A percentile compares a stretch with the other conserved stretches of the same genome.
phyloP scores from a whole-genome alignment of 2,113 vertebrate species.

The Microcebus lehilahytsara region DNA sequence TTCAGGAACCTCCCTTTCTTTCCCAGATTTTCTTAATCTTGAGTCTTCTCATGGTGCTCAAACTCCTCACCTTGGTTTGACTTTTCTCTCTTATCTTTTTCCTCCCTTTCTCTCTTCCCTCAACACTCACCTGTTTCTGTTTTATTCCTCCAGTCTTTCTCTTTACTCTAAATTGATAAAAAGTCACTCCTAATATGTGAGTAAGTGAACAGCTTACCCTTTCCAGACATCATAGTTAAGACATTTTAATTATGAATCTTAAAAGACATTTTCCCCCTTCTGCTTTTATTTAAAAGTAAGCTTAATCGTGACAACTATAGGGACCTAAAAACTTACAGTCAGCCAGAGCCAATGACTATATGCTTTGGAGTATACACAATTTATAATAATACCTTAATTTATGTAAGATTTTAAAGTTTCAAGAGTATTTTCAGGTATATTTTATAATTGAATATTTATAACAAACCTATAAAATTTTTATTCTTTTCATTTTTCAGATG shows the following conservation, averaged over 20 bases:
- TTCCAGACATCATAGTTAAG: neutral
- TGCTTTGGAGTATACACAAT: neutral
- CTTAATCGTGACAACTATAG: neutral
- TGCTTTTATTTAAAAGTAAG: slow-evolving; percentile 11
- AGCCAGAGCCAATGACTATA: neutral
- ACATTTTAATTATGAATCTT: neutral
- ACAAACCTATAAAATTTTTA: neutral
- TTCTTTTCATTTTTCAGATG: neutral
- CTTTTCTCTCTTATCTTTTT: neutral
- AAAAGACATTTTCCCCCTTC: neutral
- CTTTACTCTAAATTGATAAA: neutral
- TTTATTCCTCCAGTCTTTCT: neutral
- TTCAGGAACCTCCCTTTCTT: neutral
- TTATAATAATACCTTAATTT: neutral
- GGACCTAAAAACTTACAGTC: neutral
- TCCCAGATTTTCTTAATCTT: neutral
- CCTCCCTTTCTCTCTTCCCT: neutral
- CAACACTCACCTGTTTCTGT: neutral
- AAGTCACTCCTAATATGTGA: neutral
- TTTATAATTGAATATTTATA: neutral
- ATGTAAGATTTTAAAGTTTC: neutral
- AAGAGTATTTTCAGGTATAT: neutral
- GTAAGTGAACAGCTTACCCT: neutral
- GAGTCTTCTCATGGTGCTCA: neutral
- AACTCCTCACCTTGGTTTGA: neutral